Evolutionary conservation across 2,888 invertebrate species (phyloP).

Genomic region (Argynnis bischoffii): DNA sequence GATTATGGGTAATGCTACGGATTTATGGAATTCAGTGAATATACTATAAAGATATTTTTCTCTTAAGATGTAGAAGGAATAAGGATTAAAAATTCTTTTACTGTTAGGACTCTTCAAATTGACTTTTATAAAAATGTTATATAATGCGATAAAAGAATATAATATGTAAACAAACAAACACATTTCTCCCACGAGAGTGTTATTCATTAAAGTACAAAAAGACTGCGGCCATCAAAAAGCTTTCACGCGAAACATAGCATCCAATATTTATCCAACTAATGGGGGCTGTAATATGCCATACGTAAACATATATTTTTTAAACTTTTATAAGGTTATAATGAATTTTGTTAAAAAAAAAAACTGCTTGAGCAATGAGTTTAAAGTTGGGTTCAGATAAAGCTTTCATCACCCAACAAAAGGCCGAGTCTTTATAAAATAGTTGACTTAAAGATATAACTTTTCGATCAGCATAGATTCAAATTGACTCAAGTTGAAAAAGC

Average conservation of each 20-base stretch:
- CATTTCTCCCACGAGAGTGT: background rate
- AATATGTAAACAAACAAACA: conserved; percentile 2
- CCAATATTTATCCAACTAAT: conserved; percentile 18
- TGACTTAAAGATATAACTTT: too few relatives aligned
- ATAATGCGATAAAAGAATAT: background rate
- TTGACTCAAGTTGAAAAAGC: too few relatives aligned
- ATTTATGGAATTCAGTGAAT: too few relatives aligned
- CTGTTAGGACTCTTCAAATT: background rate
- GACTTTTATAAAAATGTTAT: background rate
- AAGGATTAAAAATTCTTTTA: too few relatives aligned
- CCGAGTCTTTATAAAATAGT: too few relatives aligned
- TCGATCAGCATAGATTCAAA: too few relatives aligned
- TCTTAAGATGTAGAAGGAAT: too few relatives aligned
- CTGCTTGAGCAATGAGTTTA: background rate
- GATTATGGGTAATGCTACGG: conserved; percentile 9
- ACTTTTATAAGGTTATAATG: too few relatives aligned
- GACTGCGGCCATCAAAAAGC: conserved; percentile 17
- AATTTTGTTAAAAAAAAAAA: background rate
- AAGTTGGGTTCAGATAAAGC: too few relatives aligned
- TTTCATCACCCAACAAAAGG: too few relatives aligned
- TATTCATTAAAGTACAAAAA: conserved; percentile 19
- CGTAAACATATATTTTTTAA: background rate
- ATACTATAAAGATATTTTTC: too few relatives aligned
- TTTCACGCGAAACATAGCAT: conserved; percentile 16
- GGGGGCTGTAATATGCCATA: conserved; percentile 15